Conservation (phyloP, 2,797 vertebrate species). For the Danio jaintianensis region DNA sequence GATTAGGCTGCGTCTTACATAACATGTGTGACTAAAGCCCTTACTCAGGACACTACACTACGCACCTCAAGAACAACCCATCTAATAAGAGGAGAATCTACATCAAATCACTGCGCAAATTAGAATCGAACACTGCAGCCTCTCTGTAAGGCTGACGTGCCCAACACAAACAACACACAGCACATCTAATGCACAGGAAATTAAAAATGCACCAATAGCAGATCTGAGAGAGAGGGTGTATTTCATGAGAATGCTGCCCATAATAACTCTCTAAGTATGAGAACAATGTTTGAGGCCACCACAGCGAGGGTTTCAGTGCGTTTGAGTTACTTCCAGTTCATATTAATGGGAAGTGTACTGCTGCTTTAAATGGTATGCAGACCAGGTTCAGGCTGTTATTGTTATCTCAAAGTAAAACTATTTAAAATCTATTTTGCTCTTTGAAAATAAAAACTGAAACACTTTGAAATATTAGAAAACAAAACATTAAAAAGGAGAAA, state of each 20-base stretch:
- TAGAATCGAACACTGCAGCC: background rate
- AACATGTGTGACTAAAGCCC: constrained; percentile 48
- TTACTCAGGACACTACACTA: constrained; percentile 24
- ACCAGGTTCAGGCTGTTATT: background rate
- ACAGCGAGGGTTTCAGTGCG: background rate
- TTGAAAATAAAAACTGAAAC: background rate
- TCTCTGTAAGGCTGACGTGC: background rate
- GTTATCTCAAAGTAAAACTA: background rate
- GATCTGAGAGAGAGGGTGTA: background rate
- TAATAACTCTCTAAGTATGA: constrained; percentile 14
- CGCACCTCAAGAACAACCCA: constrained; percentile 5
- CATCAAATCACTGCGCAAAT: constrained; percentile 15
- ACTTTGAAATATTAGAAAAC: too few relatives aligned
- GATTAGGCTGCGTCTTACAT: constrained; percentile 60
- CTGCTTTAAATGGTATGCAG: background rate
- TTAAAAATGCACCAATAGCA: constrained; percentile 46
- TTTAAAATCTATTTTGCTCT: background rate
- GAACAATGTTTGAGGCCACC: constrained; percentile 22
- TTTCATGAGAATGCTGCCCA: constrained; percentile 6
- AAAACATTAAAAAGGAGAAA: too few relatives aligned
- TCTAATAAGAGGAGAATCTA: constrained; percentile 19
- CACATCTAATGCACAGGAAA: constrained; percentile 52
- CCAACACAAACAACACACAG: constrained; percentile 20
- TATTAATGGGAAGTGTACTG: background rate
- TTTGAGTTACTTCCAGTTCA: background rate